Percentiles rank a stretch among this genome's conserved stretches.
Evolutionary conservation across 2,113 vertebrate genomes (phyloP).

Genomic region (Salvelinus alpinus): DNA sequence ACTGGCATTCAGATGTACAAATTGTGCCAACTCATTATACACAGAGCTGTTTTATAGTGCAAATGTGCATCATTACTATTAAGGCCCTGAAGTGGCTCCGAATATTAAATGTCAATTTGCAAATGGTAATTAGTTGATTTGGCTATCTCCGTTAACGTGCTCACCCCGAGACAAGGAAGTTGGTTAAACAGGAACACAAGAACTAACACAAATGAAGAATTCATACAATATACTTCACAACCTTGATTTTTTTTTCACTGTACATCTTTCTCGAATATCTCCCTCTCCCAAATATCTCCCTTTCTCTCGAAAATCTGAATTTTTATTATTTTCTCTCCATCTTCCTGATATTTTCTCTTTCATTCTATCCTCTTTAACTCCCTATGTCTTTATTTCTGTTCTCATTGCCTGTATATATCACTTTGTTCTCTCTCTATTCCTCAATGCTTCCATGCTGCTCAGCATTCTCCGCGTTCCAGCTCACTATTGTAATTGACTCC

Average conservation of each 20-base stretch:
- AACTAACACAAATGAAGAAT: neutral
- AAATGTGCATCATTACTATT: constrained; percentile 15
- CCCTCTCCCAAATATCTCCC: too few relatives aligned
- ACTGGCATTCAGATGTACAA: constrained; percentile 46
- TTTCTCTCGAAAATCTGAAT: neutral
- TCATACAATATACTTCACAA: too few relatives aligned
- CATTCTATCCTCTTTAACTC: neutral
- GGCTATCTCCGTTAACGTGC: constrained; percentile 18
- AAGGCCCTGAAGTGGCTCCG: constrained; percentile 34
- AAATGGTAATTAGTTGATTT: constrained; percentile 33
- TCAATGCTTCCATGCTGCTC: constrained; percentile 25
- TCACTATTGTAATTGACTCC: constrained; percentile 54
- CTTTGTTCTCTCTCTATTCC: neutral
- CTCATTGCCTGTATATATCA: neutral
- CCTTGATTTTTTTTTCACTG: too few relatives aligned
- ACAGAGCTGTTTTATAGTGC: constrained; percentile 32
- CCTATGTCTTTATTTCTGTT: neutral
- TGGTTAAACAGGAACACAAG: neutral
- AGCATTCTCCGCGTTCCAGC: constrained; percentile 37
- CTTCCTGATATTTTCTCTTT: neutral
- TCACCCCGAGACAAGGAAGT: constrained; percentile 10
- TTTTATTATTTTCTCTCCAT: neutral
- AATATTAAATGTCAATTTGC: constrained; percentile 32
- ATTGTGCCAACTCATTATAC: constrained; percentile 53
- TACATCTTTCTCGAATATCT: too few relatives aligned